These are phyloP conservation scores for Cisticola juncidis DNA, from an alignment of 2,113 vertebrate species.

Conservation along the genomic window DNA sequence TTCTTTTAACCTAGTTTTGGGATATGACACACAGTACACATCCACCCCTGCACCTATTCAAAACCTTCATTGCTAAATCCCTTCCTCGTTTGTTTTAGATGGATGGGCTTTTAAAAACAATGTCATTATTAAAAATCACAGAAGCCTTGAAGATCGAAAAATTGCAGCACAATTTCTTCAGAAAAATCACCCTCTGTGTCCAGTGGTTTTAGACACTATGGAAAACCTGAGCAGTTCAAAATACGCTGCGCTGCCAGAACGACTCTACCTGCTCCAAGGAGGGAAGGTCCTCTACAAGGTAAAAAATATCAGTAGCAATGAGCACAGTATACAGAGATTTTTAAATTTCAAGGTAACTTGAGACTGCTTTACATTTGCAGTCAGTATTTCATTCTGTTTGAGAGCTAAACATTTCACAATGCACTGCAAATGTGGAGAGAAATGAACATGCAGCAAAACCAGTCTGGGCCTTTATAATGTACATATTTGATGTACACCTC, in stretches of 20 bases:
- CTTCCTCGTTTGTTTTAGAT: conserved; percentile 69
- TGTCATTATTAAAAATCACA: conserved; percentile 83
- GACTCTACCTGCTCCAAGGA: conserved; percentile 85
- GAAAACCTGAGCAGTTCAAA: conserved; percentile 75
- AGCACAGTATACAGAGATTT: background rate
- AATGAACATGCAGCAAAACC: background rate
- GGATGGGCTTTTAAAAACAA: conserved; percentile 93
- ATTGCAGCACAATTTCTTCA: conserved; percentile 80
- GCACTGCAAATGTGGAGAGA: background rate
- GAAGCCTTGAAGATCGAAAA: conserved; percentile 82
- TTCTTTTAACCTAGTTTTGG: background rate
- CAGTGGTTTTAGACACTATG: conserved; percentile 91
- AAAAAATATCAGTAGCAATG: background rate
- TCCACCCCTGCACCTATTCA: background rate
- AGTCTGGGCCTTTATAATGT: background rate
- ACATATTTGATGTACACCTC: background rate
- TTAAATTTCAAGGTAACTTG: background rate
- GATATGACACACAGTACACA: background rate
- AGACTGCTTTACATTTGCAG: background rate
- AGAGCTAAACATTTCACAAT: background rate
- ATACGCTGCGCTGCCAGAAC: conserved; percentile 87
- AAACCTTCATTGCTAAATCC: background rate
- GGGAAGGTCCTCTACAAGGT: conserved; percentile 90
- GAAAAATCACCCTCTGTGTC: conserved; percentile 80
- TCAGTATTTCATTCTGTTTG: background rate